phyloP scores from a whole-genome alignment of 2,888 invertebrate species.

The Oligia strigilis region DNA sequence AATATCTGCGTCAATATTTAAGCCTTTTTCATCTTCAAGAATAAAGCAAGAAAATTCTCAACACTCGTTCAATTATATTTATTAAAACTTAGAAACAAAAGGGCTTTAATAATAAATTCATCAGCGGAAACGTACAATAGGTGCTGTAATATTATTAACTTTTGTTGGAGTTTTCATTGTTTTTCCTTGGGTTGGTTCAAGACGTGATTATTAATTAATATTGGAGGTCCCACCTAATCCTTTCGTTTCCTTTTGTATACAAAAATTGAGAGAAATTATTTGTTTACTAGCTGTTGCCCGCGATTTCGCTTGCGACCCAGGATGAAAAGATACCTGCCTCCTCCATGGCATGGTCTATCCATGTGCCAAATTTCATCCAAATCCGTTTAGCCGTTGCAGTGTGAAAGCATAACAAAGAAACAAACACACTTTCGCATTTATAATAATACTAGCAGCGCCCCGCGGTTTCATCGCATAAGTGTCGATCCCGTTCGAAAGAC shows the following conservation, averaged over 20 bases:
- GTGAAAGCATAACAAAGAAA: not conserved
- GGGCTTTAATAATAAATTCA: constrained; percentile 61
- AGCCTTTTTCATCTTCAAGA: not conserved
- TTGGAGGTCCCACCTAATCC: not conserved
- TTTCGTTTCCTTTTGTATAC: not conserved
- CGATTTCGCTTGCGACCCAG: not conserved
- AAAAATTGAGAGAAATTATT: not conserved
- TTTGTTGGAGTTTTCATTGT: constrained; percentile 56
- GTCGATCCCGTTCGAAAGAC: too few relatives aligned
- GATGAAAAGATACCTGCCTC: not conserved
- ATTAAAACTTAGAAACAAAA: constrained; percentile 53
- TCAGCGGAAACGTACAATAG: constrained; percentile 62
- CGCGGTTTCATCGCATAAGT: too few relatives aligned
- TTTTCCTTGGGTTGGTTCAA: constrained; percentile 8
- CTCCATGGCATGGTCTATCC: not conserved
- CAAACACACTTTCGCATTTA: not conserved
- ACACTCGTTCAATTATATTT: constrained; percentile 36
- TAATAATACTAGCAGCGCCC: not conserved
- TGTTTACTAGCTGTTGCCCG: not conserved
- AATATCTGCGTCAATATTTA: not conserved
- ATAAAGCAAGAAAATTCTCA: constrained; percentile 41
- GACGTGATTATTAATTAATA: constrained; percentile 26
- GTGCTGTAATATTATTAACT: constrained; percentile 62
- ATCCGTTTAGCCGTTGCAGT: not conserved
- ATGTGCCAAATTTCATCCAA: not conserved